Conservation (phyloP, 2,113 vertebrate species). For the Desmodus rotundus region DNA sequence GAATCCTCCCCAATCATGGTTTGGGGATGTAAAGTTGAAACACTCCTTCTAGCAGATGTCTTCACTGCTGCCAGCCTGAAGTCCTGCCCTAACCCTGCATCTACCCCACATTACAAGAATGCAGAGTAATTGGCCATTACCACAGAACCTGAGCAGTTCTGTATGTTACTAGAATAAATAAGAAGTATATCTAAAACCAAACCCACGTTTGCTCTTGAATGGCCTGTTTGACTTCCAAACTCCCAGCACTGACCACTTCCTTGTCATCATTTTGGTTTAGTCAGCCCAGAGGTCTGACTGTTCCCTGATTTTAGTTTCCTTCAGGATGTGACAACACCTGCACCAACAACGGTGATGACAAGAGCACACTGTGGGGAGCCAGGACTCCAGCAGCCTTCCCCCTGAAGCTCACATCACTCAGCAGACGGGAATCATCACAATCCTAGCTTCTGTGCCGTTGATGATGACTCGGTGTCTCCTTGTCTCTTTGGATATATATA, state of each 20-base stretch:
- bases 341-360: rapidly evolving
- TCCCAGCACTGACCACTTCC: rapidly evolving
- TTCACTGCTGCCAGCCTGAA: not conserved
- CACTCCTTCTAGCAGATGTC: rapidly evolving
- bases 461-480: rapidly evolving
- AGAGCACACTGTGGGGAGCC: rapidly evolving
- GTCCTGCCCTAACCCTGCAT: not conserved
- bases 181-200: not conserved
- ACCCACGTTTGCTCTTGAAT: not conserved
- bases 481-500: not conserved
- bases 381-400: rapidly evolving
- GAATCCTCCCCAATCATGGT: rapidly evolving
- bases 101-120: rapidly evolving
- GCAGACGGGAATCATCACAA: rapidly evolving
- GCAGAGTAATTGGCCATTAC: rapidly evolving
- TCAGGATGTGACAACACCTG: not conserved
- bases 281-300: not conserved
- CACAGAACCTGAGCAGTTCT: rapidly evolving
- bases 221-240: not conserved
- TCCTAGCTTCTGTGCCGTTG: not conserved
- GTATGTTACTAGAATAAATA: not conserved
- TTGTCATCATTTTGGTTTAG: not conserved
- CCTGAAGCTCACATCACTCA: rapidly evolving
- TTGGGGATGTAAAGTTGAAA: not conserved
- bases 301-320: not conserved